Percentiles rank a stretch among this genome's conserved stretches.
These are phyloP conservation scores for Dolichotis patagonum DNA, from an alignment of 2,113 vertebrate genomes.

Conservation along the genomic window DNA sequence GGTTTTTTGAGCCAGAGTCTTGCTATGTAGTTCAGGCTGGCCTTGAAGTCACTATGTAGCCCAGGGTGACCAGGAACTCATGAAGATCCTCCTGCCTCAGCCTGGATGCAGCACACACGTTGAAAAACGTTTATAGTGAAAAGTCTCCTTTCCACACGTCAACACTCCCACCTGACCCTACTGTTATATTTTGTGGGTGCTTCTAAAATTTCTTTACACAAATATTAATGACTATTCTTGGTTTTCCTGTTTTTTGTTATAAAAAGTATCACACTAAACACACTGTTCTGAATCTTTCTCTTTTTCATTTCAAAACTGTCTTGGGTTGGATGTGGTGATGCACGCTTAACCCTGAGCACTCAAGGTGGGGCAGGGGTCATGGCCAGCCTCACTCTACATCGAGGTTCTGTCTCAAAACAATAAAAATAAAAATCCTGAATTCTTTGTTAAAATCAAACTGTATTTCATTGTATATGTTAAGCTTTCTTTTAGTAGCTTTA, in stretches of 20 bases:
- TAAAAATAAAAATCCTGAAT: neutral
- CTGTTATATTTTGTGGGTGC: neutral
- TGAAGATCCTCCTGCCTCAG: neutral
- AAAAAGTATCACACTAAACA: neutral
- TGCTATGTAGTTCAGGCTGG: neutral
- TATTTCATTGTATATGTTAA: conserved; percentile 6
- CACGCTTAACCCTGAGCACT: too few relatives aligned
- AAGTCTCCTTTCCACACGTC: neutral
- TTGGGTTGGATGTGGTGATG: neutral
- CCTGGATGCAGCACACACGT: neutral
- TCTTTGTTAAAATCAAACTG: neutral
- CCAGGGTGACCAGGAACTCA: neutral
- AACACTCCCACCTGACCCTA: neutral
- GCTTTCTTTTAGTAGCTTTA: neutral
- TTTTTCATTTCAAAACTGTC: conserved; percentile 16
- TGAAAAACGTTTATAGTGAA: neutral
- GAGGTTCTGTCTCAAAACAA: neutral
- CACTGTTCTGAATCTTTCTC: neutral
- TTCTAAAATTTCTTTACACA: conserved; percentile 24
- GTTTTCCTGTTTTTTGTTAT: neutral
- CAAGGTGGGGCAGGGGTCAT: neutral
- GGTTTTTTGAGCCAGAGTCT: neutral
- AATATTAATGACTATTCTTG: conserved; percentile 26
- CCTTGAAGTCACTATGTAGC: neutral
- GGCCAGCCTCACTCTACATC: neutral